phyloP scores from a whole-genome alignment of 2,888 invertebrate genomes.

The Synergus laeviventris region DNA sequence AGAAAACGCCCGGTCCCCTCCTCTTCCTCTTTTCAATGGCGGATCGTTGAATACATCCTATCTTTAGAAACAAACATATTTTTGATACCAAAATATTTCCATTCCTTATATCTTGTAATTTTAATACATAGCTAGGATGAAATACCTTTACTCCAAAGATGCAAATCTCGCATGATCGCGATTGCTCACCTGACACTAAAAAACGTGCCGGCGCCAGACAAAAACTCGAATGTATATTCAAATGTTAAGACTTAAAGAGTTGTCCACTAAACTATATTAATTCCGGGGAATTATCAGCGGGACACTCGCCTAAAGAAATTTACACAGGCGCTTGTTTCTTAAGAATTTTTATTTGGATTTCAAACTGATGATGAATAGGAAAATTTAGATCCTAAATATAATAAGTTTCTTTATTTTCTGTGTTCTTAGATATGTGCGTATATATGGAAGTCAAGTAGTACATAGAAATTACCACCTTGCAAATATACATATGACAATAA shows the following conservation, averaged over 20 bases:
- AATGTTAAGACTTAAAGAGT: conserved; percentile 23
- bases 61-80: conserved; percentile 45
- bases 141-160: conserved; percentile 18
- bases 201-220: conserved; percentile 28
- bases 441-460: not conserved
- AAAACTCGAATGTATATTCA: conserved; percentile 23
- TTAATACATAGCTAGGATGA: not conserved
- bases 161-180: conserved; percentile 4
- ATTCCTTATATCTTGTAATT: not conserved
- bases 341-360: not conserved
- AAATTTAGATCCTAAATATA: not conserved
- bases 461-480: not conserved
- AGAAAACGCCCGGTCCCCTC: conserved; percentile 65
- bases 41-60: conserved; percentile 61
- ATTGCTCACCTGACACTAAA: conserved; percentile 20
- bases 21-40: conserved; percentile 56
- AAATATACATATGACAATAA: conserved; percentile 24
- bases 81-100: not conserved
- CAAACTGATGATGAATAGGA: conserved; percentile 2
- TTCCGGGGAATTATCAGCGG: conserved; percentile 30
- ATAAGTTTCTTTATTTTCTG: not conserved
- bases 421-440: not conserved
- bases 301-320: conserved; percentile 13
- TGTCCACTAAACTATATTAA: conserved; percentile 18
- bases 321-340: conserved; percentile 8